A percentile compares a stretch with the other conserved stretches of the same genome.
Evolutionary conservation across 1,140 invertebrate species (phyloP).

Genomic region (Caenorhabditis remanei): DNA sequence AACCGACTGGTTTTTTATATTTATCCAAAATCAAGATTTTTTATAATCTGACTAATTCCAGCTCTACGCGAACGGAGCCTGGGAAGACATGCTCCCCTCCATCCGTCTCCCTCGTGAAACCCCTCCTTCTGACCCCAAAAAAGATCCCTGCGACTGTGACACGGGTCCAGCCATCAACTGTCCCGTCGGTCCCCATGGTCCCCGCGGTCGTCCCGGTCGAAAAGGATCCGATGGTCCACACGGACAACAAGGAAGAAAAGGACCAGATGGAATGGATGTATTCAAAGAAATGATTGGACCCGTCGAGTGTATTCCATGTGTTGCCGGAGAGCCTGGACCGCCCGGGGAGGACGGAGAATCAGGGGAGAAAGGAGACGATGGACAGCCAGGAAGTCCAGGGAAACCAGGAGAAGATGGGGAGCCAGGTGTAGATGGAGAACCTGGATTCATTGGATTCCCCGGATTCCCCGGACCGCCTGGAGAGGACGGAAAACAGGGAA

Average conservation of each 20-base stretch:
- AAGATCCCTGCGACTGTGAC: conserved; percentile 40
- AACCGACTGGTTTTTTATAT: too few relatives aligned
- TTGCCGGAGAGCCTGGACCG: conserved; percentile 14
- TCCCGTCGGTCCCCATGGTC: conserved; percentile 16
- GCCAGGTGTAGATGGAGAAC: conserved; percentile 7
- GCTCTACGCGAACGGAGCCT: conserved; percentile 41
- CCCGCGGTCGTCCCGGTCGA: conserved; percentile 25
- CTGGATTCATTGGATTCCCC: conserved; percentile 38
- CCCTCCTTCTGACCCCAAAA: not conserved
- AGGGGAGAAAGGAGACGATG: conserved; percentile 18
- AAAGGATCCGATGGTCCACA: conserved; percentile 45
- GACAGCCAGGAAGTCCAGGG: conserved; percentile 20
- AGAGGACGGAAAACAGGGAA: conserved; percentile 37
- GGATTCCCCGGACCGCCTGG: conserved; percentile 36
- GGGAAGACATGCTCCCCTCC: conserved; percentile 44
- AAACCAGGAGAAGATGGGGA: conserved; percentile 42
- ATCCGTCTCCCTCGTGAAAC: conserved; percentile 4
- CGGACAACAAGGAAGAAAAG: conserved; percentile 26
- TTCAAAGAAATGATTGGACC: conserved; percentile 51
- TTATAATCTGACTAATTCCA: too few relatives aligned
- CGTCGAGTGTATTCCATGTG: conserved; percentile 33
- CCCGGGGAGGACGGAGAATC: conserved; percentile 7
- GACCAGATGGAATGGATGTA: conserved; percentile 35
- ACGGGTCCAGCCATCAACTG: conserved; percentile 1
- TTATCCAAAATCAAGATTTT: too few relatives aligned